A percentile compares a stretch with the other conserved stretches of the same genome.
These are phyloP conservation scores for Pangasianodon gigas DNA, from an alignment of 2,113 vertebrate species.

Conservation along the genomic window DNA sequence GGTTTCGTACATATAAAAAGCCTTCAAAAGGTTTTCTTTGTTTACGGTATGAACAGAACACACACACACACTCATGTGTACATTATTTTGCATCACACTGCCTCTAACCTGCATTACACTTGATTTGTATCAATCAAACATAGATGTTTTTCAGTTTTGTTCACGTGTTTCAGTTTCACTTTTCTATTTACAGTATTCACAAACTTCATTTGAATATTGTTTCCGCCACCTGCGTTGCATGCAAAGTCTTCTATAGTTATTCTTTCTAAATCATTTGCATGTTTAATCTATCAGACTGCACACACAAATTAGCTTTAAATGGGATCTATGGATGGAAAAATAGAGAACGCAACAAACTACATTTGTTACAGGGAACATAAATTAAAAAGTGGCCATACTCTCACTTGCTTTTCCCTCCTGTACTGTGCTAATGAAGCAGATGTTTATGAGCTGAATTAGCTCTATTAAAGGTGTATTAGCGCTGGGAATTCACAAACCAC, in stretches of 20 bases:
- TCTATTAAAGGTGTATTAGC: not conserved
- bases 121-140: not conserved
- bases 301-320: not conserved
- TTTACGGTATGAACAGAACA: not conserved
- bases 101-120: too few relatives aligned
- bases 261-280: not conserved
- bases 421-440: not conserved
- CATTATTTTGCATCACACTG: too few relatives aligned
- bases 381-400: not conserved
- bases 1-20: too few relatives aligned
- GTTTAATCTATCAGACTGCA: not conserved
- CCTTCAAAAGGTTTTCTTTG: not conserved
- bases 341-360: not conserved
- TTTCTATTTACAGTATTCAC: not conserved
- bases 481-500: not conserved
- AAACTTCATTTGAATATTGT: not conserved
- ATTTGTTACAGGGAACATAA: not conserved
- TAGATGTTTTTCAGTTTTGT: too few relatives aligned
- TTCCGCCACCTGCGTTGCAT: not conserved
- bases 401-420: not conserved
- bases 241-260: not conserved
- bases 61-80: too few relatives aligned
- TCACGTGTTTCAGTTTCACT: not conserved
- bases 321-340: not conserved
- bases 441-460: not conserved